Conservation (phyloP, 2,113 vertebrate genomes). For the Panthera uncia region DNA sequence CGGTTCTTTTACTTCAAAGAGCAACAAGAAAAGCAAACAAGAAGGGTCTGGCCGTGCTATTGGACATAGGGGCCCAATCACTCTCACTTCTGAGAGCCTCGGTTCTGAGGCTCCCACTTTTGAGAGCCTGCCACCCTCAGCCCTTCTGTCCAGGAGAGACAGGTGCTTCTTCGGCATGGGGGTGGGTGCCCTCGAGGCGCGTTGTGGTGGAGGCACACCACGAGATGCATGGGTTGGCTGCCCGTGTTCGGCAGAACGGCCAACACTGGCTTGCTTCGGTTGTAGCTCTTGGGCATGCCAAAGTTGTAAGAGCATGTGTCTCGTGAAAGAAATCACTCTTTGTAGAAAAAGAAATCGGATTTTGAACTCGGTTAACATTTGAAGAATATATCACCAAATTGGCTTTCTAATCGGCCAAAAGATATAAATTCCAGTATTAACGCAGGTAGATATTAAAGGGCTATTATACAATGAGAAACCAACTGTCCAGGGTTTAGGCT, state of each 20-base stretch:
- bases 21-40: not conserved
- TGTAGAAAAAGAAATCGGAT: constrained; percentile 24
- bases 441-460: constrained; percentile 84
- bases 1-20: constrained; percentile 58
- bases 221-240: not conserved
- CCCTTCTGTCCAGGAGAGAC: constrained; percentile 46
- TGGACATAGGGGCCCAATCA: not conserved
- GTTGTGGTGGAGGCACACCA: not conserved
- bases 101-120: too few relatives aligned
- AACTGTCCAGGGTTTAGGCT: constrained; percentile 56
- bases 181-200: not conserved
- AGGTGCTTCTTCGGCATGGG: not conserved
- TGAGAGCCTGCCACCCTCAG: not conserved
- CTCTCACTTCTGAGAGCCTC: not conserved
- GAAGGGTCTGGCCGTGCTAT: constrained; percentile 20
- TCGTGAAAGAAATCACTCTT: constrained; percentile 51
- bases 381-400: constrained; percentile 52
- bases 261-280: constrained; percentile 54
- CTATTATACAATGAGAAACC: constrained; percentile 78
- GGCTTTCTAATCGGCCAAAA: constrained; percentile 74
- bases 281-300: constrained; percentile 53
- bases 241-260: not conserved
- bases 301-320: constrained; percentile 36
- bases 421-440: constrained; percentile 51
- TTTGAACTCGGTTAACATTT: constrained; percentile 50